Evolutionary conservation across 2,888 invertebrate genomes (phyloP).

Genomic region (Netelia virgata): DNA sequence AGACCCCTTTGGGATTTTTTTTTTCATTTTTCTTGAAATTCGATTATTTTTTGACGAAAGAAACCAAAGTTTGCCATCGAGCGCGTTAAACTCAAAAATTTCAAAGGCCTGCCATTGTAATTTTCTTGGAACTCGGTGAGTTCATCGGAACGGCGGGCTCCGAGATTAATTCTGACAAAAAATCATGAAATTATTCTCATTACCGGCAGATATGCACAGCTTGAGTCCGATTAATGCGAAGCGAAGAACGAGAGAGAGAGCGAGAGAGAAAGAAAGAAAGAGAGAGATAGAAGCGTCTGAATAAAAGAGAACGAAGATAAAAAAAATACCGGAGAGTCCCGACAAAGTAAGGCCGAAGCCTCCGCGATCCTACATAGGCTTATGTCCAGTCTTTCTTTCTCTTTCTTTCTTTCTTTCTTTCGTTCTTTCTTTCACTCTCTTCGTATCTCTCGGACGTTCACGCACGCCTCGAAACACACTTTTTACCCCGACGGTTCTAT

Average conservation of each 20-base stretch:
- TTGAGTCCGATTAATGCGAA: constrained; percentile 76
- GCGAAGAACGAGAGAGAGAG: constrained; percentile 51
- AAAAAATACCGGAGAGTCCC: constrained; percentile 22
- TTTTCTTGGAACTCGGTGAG: constrained; percentile 33
- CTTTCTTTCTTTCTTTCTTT: constrained; percentile 8
- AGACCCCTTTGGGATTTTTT: background rate
- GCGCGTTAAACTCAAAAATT: background rate
- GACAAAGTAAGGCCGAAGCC: constrained; percentile 39
- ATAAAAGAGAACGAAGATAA: constrained; percentile 20
- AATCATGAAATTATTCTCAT: constrained; percentile 73
- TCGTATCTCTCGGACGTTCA: background rate
- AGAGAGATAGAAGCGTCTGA: constrained; percentile 19
- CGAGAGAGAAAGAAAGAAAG: constrained; percentile 43
- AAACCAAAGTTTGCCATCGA: background rate
- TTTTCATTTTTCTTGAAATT: background rate
- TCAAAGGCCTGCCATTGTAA: constrained; percentile 22
- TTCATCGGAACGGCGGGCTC: constrained; percentile 24
- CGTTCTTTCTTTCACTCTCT: background rate
- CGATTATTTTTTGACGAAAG: too few relatives aligned
- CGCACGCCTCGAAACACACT: constrained; percentile 8
- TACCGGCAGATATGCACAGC: constrained; percentile 76
- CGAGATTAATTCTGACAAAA: constrained; percentile 63
- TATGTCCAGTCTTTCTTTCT: constrained; percentile 2
- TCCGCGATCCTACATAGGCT: constrained; percentile 16
- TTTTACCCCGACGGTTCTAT: constrained; percentile 14